A percentile compares a stretch with the other conserved stretches of the same genome.
Conservation (phyloP, 2,888 invertebrate genomes). For the Crossocerus cetratus region DNA sequence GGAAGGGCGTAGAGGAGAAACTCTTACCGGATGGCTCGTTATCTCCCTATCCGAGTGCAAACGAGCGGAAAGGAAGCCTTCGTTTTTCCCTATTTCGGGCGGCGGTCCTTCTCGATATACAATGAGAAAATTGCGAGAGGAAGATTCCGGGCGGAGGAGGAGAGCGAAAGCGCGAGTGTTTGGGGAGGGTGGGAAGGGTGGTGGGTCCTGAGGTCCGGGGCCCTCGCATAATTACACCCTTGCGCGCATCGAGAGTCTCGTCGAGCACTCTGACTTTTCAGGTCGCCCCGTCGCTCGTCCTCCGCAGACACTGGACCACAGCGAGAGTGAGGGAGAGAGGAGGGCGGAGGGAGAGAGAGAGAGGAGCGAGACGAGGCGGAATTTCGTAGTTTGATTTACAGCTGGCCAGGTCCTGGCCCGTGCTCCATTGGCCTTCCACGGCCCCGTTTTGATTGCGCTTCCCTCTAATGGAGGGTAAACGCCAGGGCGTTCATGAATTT, state of each 20-base stretch:
- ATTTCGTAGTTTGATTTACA: conserved; percentile 74
- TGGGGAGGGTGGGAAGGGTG: conserved; percentile 5
- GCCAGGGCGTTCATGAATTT: conserved; percentile 74
- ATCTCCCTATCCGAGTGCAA: conserved; percentile 59
- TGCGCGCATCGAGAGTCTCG: conserved; percentile 40
- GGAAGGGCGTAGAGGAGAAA: conserved; percentile 35
- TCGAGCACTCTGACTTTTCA: conserved; percentile 41
- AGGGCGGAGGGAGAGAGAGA: too few species aligned
- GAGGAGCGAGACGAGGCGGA: conserved; percentile 51
- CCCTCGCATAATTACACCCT: conserved; percentile 60
- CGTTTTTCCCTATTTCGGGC: conserved; percentile 56
- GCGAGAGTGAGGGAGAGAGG: too few species aligned
- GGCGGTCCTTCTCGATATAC: conserved; percentile 45
- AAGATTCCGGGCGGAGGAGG: neutral
- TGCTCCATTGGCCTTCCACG: conserved; percentile 41
- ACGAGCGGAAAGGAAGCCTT: conserved; percentile 57
- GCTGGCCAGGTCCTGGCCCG: conserved; percentile 55
- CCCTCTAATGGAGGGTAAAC: conserved; percentile 74
- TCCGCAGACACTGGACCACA: conserved; percentile 35
- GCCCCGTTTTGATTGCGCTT: conserved; percentile 71
- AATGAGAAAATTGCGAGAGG: conserved; percentile 15
- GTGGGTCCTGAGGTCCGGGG: conserved; percentile 17
- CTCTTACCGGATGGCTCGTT: conserved; percentile 60
- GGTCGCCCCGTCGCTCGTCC: conserved; percentile 21
- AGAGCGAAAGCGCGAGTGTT: conserved; percentile 4